Evolutionary conservation across 2,888 invertebrate genomes (phyloP).

Genomic region (Phasia obesa): DNA sequence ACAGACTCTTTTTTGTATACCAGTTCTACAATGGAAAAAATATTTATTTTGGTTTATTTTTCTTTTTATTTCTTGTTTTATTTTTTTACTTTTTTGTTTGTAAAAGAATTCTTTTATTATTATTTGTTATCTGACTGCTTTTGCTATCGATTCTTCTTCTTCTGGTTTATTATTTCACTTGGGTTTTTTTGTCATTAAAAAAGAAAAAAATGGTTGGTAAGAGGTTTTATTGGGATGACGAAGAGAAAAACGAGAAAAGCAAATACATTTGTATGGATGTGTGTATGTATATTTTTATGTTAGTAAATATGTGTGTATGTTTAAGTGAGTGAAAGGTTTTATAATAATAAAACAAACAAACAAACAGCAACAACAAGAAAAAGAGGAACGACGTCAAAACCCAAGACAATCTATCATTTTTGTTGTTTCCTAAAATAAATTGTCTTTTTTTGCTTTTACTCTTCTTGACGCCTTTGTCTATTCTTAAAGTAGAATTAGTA

Average conservation of each 20-base stretch:
- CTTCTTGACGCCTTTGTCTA: conserved; percentile 54
- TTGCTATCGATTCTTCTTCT: conserved; percentile 50
- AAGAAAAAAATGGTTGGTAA: conserved; percentile 35
- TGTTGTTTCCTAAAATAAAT: conserved; percentile 63
- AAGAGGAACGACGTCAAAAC: conserved; percentile 41
- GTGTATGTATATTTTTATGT: too few relatives aligned
- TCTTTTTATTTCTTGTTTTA: conserved; percentile 28
- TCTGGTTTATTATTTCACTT: not conserved
- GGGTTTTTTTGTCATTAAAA: conserved; percentile 38
- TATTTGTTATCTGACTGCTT: conserved; percentile 63
- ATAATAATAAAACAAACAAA: conserved; percentile 38
- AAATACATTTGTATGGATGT: conserved; percentile 10
- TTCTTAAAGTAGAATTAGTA: conserved; percentile 39
- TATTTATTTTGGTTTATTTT: conserved; percentile 39
- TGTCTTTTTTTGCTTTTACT: conserved; percentile 29
- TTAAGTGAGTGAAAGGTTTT: conserved; percentile 63
- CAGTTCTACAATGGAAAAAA: conserved; percentile 53
- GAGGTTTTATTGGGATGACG: conserved; percentile 40
- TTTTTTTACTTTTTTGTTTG: conserved; percentile 14
- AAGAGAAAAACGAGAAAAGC: conserved; percentile 24
- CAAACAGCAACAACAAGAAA: conserved; percentile 22
- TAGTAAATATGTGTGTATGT: conserved; percentile 2
- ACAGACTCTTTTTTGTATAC: conserved; percentile 57
- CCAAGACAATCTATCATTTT: conserved; percentile 61
- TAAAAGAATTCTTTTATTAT: conserved; percentile 62